A percentile compares a stretch with the other conserved stretches of the same genome.
Evolutionary conservation across 2,113 vertebrate genomes (phyloP).

Genomic region (Circaetus cinerascens): DNA sequence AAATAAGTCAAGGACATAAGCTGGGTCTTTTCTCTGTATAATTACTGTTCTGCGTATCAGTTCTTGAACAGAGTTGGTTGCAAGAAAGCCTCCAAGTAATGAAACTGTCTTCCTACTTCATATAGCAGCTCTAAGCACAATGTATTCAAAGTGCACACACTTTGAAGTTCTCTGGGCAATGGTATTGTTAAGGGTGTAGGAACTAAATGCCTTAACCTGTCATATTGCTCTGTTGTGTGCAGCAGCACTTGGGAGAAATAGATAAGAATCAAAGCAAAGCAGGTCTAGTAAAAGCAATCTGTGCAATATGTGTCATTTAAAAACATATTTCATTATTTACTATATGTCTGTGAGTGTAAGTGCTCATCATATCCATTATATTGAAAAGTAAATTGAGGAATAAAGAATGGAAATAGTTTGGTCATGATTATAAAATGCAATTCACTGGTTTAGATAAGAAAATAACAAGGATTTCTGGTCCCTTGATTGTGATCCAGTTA

Average conservation of each 20-base stretch:
- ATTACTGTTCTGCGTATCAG: background rate
- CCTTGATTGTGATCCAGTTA: background rate
- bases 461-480: background rate
- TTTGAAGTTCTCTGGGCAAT: background rate
- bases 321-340: background rate
- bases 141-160: background rate
- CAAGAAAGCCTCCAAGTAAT: background rate
- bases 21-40: background rate
- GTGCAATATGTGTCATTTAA: background rate
- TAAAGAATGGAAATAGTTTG: background rate
- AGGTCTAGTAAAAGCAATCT: background rate
- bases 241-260: background rate
- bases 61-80: background rate
- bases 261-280: background rate
- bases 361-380: background rate
- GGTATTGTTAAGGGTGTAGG: background rate
- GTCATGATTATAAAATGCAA: background rate
- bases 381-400: background rate
- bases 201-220: background rate
- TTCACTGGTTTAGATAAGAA: background rate
- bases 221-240: background rate
- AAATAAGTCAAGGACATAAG: background rate
- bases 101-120: background rate
- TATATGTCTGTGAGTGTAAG: background rate
- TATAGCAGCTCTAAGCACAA: background rate